Evolutionary conservation across 2,888 invertebrate genomes (phyloP).

Genomic region (Keiferia lycopersicella): DNA sequence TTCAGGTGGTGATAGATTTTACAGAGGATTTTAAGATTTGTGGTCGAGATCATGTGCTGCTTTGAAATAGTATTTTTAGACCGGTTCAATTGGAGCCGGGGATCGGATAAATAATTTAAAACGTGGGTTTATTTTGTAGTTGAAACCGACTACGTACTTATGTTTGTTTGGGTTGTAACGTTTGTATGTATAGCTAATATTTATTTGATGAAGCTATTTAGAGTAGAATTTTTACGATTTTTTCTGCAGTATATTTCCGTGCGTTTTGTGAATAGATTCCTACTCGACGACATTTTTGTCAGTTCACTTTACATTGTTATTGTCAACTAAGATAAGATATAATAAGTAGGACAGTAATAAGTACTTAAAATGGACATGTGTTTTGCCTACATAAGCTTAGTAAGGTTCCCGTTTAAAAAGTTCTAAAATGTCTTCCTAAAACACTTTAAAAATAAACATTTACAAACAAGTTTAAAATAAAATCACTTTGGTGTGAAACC

Average conservation of each 20-base stretch:
- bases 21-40: constrained; percentile 22
- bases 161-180: neutral
- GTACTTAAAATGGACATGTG: neutral
- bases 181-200: too few relatives aligned
- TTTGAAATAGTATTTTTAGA: constrained; percentile 19
- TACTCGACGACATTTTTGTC: too few relatives aligned
- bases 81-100: constrained; percentile 7
- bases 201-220: too few relatives aligned
- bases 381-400: constrained; percentile 6
- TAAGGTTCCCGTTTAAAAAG: neutral
- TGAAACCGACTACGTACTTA: neutral
- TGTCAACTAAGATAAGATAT: too few relatives aligned
- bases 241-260: too few relatives aligned
- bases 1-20: constrained; percentile 22
- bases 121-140: constrained; percentile 8
- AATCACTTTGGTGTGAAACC: constrained; percentile 35
- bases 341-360: too few relatives aligned
- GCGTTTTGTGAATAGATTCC: too few relatives aligned
- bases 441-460: neutral
- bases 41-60: constrained; percentile 11
- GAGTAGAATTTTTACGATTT: too few relatives aligned
- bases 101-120: constrained; percentile 11
- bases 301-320: too few relatives aligned
- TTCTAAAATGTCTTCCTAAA: neutral
- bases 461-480: constrained; percentile 27